A percentile compares a stretch with the other conserved stretches of the same genome.
Conservation (phyloP, 1,140 invertebrate species). For the Lasioglossum baleicum region DNA sequence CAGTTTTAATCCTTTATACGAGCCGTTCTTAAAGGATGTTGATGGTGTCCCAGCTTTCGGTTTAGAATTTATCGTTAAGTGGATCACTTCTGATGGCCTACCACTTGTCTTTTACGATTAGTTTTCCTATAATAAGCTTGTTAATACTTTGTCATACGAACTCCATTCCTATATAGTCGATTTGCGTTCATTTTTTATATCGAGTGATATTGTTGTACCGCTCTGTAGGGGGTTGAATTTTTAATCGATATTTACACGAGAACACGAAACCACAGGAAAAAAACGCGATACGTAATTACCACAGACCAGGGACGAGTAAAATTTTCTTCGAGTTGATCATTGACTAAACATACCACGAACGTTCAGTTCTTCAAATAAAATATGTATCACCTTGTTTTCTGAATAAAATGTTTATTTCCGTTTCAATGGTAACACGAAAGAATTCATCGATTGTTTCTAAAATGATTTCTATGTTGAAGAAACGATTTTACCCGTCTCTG, state of each 20-base stretch:
- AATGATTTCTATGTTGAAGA: not conserved
- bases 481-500: conserved; percentile 23
- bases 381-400: not conserved
- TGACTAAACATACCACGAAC: too few relatives aligned
- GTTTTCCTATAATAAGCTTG: not conserved
- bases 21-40: not conserved
- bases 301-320: not conserved
- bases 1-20: not conserved
- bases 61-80: not conserved
- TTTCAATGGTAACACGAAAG: too few relatives aligned
- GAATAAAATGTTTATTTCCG: not conserved
- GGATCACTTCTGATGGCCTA: conserved; percentile 23
- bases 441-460: not conserved
- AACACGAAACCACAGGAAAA: conserved; percentile 17
- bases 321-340: not conserved
- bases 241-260: conserved; percentile 17
- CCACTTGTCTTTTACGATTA: not conserved
- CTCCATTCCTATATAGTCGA: not conserved
- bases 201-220: not conserved
- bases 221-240: not conserved
- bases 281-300: conserved; percentile 40
- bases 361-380: not conserved
- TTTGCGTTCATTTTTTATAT: not conserved
- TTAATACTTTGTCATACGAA: not conserved
- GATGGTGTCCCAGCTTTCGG: not conserved